Evolutionary conservation across 2,113 vertebrate species (phyloP), one percentile per base, ranked within the genome.

Genomic region (Balaeniceps rex): DNA sequence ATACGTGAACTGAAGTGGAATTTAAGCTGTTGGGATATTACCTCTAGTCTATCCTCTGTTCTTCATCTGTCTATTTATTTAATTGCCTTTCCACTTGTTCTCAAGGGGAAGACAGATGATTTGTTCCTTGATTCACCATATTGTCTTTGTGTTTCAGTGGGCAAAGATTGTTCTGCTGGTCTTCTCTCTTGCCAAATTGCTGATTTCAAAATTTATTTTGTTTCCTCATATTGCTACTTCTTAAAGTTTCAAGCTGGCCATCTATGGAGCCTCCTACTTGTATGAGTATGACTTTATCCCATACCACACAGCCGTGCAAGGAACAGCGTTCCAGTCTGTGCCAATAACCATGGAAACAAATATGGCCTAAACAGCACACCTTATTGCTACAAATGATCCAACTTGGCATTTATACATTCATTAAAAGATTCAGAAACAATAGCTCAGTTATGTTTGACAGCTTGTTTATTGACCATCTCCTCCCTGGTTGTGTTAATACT

Each of bases 401-500:
- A 64, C 34, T 88, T 94, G 83, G 84, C 83, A 38, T 94, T 91
- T 94, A 71, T 88, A 54, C 55, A 82, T 97, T 94, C 96, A 94
- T 95, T 96, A 88, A 88, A 87, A 92, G 77, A 80, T 74, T 94
- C 54, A 78, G 87, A 77, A 94, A 94, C 64, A 97, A 83, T 94
- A 89, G 70, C 87, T 87, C 88, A 54, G 87, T 92, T 96, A 83
- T 91, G 25, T 83, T 66, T 93, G 92, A 85, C 95, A 97, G 79
- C 77, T 94, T 96, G 85, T 96, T 97, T 97, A 93, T 94, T 94
- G 88, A 78, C 86, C 83, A 76, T 91, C 81, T 96, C 68, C 71
- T 96, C 82, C 74, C 58, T 75, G 57, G 66, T 51, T 83, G 47
- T 83, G 70, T 84, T 97, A 94, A 86, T 94, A 66, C 75, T 92